phyloP scores from a whole-genome alignment of 2,888 invertebrate species.

The Cephus sareptanus region DNA sequence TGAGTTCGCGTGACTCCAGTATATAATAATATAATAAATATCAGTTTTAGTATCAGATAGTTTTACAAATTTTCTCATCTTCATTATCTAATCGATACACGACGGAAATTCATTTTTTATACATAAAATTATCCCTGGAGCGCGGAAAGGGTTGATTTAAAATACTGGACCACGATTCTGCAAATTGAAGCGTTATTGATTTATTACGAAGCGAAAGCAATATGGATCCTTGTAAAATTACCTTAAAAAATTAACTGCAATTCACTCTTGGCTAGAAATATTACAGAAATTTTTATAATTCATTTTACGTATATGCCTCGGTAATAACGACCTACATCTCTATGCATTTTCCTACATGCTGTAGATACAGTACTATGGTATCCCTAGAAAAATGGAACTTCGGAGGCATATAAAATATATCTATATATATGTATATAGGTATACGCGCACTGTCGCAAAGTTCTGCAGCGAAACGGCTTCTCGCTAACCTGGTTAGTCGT shows the following conservation, averaged over 20 bases:
- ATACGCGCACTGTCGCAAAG: background rate
- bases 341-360: background rate
- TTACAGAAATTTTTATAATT: background rate
- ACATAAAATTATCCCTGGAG: too few relatives aligned
- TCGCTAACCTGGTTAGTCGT: conserved; percentile 33
- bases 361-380: background rate
- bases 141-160: background rate
- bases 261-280: background rate
- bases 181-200: too few relatives aligned
- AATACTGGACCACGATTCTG: background rate
- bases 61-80: background rate
- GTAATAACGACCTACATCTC: background rate
- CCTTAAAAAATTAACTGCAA: too few relatives aligned
- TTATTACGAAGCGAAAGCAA: background rate
- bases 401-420: too few relatives aligned
- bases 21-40: background rate
- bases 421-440: background rate
- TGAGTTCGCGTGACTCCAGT: background rate
- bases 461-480: conserved; percentile 25
- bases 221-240: background rate
- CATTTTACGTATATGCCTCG: background rate
- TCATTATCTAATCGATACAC: too few relatives aligned
- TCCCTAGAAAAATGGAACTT: background rate
- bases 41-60: background rate
- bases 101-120: too few relatives aligned